Conservation (phyloP, 2,888 invertebrate genomes). For the Encarsia formosa region DNA sequence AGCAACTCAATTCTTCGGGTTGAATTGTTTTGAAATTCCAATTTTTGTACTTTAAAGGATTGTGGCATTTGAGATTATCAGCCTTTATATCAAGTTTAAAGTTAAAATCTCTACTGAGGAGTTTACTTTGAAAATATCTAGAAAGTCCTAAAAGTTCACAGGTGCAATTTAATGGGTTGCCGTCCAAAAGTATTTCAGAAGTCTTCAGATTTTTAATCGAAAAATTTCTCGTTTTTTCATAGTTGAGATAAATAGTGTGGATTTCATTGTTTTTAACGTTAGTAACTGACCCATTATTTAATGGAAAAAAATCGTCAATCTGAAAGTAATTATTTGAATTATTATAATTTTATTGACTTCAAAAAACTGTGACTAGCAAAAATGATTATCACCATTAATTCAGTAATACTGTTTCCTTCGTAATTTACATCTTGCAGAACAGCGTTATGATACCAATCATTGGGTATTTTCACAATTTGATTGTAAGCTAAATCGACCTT, state of each 20-base stretch:
- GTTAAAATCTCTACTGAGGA: conserved; percentile 44
- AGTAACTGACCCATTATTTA: not conserved
- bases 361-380: not conserved
- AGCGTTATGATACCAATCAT: not conserved
- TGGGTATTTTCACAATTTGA: not conserved
- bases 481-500: not conserved
- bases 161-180: conserved; percentile 40
- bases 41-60: conserved; percentile 41
- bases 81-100: conserved; percentile 48
- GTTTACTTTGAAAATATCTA: conserved; percentile 52
- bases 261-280: not conserved
- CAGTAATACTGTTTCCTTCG: not conserved
- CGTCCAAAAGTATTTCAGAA: not conserved
- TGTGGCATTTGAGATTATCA: conserved; percentile 51
- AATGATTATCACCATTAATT: not conserved
- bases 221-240: not conserved
- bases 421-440: not conserved
- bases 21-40: conserved; percentile 40
- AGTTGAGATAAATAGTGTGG: not conserved
- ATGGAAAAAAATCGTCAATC: not conserved
- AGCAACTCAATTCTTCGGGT: conserved; percentile 53
- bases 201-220: not conserved
- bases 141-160: conserved; percentile 57
- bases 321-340: not conserved
- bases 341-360: not conserved